Base-by-base conservation (phyloP, 1,140 invertebrate genomes). In the Apis cerana region DNA sequence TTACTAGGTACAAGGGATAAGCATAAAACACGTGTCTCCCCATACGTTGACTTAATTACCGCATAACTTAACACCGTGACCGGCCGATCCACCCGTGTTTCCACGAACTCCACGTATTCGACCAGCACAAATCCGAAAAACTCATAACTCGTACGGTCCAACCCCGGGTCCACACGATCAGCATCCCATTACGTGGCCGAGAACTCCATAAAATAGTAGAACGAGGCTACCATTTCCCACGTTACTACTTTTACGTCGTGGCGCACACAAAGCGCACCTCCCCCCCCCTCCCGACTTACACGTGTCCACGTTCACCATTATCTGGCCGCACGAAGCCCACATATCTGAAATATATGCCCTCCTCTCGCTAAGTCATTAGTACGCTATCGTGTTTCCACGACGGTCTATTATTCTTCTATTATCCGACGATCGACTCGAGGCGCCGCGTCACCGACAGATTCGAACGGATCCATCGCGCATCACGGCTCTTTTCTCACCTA, bases 401-500 rank as follows among this genome's bases (percentile, higher is more conserved):
- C 54, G 64, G 48, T 75, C 80, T 82, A 82, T 82, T 76, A 82
- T 82, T 82, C 72, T 68, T 76, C 80, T 82, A 82, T 82, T 82
- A 68, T 82, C 80, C 80, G 72, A 61, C 64, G 54, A 68, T 82
- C 80, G 80, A 68, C 61, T 54, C 59, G 56, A 17, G 70, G 69
- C 33, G 68, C 64, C 61, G 27, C 33, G 27, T 64, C 59, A 48
- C 17, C 50, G 27, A 52, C 50, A 23, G 62, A 69, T 76, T 50
- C 62, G 19, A 61, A 75, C n/a, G 9, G 71, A 43, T 61, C 43
- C 54, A 68, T 74, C 43, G 43, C 11, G 15, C 64, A 69, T 33
- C 72, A 72, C 69, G 72, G 54, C 54, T 61, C 65, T 48, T 33
- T 75, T 75, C 80, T 68, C 80, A 43, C 72, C 72, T 76, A 76